Evolutionary conservation across 2,113 vertebrate genomes (phyloP), one percentile per base, ranked within the genome.

Genomic region (Tor tambroides): DNA sequence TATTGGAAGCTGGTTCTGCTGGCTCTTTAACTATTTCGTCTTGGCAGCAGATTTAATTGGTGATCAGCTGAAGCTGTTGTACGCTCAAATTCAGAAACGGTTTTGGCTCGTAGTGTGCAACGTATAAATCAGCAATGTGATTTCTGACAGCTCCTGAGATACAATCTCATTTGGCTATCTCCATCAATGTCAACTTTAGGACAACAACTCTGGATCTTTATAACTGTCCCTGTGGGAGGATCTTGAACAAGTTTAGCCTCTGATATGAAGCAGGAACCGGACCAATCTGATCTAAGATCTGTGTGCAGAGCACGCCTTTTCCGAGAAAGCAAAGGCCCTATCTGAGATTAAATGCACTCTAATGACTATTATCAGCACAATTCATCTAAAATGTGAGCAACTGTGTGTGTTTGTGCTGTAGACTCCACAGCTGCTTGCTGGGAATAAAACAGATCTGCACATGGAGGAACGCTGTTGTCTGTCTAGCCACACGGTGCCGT

Each of bases 401-500:
- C 23, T 65, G 38, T 82, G 84, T 71, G 78, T 46, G 61, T 63
- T 65, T 80, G 43, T 84, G 76, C 32, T 63, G 23, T 10, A 85
- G 89, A 83, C 80, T 89, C 54, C 32, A 54, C 43, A 54, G 38
- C 89, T 88, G 80, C 75, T 63, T 32, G 74, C 69, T 59, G 79
- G 28, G 26, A 80, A 82, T 86, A 78, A 85, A 84, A 84, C 88
- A 84, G 74, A 69, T 21, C 59, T 9, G 38, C 51, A 71, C 28
- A 38, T 82, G 59, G 26, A 79, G 84, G 35, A 80, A 17, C 26
- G 80, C 23, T 80, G 80, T 63, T 74, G 85, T 76, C 56, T 85
- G 88, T 83, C 83, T 35, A 71, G 26, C 87, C 81, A 61, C 79
- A 61, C 38, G 87, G 88, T 86, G 91, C 88, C 88, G 65, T 84